Percentiles rank a stretch among this genome's conserved stretches.
phyloP scores from a whole-genome alignment of 1,140 invertebrate species.

The Marisa cornuarietis region DNA sequence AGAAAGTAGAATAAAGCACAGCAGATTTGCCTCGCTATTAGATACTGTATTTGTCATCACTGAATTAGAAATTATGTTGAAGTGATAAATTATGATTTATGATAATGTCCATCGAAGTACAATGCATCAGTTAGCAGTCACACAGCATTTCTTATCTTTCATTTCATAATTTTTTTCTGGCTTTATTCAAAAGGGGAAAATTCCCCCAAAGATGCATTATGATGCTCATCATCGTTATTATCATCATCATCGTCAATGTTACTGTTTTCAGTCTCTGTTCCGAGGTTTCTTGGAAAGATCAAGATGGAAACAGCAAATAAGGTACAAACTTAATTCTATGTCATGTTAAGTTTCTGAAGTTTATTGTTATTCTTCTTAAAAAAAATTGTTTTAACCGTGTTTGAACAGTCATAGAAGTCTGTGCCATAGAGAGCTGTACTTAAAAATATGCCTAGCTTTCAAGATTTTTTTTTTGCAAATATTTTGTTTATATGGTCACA shows the following conservation, averaged over 20 bases:
- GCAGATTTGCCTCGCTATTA: too few species aligned
- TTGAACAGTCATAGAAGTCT: background rate
- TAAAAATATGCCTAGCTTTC: background rate
- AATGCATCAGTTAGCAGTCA: too few species aligned
- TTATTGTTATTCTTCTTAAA: background rate
- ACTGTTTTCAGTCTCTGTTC: slow-evolving; percentile 11
- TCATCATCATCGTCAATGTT: background rate
- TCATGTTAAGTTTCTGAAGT: background rate
- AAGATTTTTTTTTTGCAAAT: background rate
- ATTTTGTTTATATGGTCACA: background rate
- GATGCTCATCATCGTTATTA: background rate
- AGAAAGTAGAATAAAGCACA: too few species aligned
- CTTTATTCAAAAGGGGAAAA: too few species aligned
- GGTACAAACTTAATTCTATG: slow-evolving; percentile 2
- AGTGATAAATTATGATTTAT: too few species aligned
- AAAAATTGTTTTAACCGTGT: too few species aligned
- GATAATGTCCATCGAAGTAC: background rate
- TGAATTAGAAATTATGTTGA: too few species aligned
- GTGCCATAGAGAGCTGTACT: background rate
- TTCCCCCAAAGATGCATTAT: background rate
- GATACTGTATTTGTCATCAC: too few species aligned
- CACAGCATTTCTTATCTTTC: background rate
- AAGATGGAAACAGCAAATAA: slow-evolving; percentile 16
- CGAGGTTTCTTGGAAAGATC: slow-evolving; percentile 16
- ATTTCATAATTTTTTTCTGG: background rate